Base-by-base conservation (phyloP, 2,888 invertebrate genomes). In the Hoplodrina blanda region DNA sequence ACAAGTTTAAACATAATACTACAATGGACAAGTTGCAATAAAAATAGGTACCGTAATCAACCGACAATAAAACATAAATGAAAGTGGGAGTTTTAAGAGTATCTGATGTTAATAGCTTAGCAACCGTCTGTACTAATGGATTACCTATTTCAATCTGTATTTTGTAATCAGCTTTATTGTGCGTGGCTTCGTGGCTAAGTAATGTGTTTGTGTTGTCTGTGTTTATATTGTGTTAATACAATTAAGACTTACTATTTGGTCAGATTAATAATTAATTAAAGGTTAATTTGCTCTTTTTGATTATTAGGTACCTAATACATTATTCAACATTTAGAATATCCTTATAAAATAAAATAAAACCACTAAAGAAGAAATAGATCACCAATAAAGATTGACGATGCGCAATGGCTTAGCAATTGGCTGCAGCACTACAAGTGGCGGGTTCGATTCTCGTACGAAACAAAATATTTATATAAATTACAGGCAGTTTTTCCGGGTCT, bases 91-190 rank as follows among this genome's bases (percentile, higher is more conserved):
- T 64, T 25, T 33, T 49, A 57, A 63, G 41, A 60, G 20, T 46
- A 30, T 52, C n/a, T 0, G 7, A 41, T 55, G 33, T 62, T 46
- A 54, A 64, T 55, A 69, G 57, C 64, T 62, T 64, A 64, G 50
- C 69, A 46, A 62, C 54, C 20, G 62, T 30, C 30, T 44, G 30
- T 33, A 50, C 72, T 81, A 81, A 81, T 78, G 81, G 78, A 81
- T 78, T 81, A 46, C 46, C 46, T 46, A 81, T 71, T 66, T 66
- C 62, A 81, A 78, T 80, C 80, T 61, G 75, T 73, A 65, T 61
- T 77, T 55, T 50, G 59, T 80, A 76, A 81, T 78, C 81, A 76
- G 78, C 71, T 78, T 80, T 71, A 78, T 64, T 80, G 75, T 76
- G 55, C 59, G 70, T 80, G 78, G 81, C 78, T 81, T 78, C 78